Base-by-base conservation (phyloP, 2,888 invertebrate genomes). In the Malthinus flaveolus region DNA sequence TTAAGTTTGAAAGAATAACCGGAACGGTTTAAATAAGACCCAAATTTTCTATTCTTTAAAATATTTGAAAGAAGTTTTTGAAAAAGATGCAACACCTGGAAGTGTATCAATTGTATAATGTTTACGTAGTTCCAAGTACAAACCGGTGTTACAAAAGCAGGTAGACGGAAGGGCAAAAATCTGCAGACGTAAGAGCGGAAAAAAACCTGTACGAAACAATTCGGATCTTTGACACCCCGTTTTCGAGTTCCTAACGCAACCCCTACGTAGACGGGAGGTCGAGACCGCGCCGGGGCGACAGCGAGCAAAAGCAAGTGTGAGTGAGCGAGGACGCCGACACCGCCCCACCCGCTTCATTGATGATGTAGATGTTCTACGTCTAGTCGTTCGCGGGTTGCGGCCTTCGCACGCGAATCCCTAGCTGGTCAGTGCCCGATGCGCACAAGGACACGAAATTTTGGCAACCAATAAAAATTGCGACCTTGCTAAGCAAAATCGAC, bases 371-470 rank as follows among this genome's bases (percentile, higher is more conserved):
- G 39, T 42, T 42, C 39, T 42, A 8, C 39, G 56, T 60, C 51
- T 55, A 36, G 59, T 32, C 49, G 54, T 44, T 50, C 44, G 47
- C 46, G 47, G 49, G 36, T 32, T 34, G 33, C 52, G 57, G 57
- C 65, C 62, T 62, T 66, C 64, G 66, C 52, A 61, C 66, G 62
- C 62, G 51, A 56, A 59, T 52, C 55, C 54, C 55, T 54, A 53
- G 71, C 69, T 75, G 76, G 77, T 75, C 77, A 73, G 78, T 81
- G 79, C 66, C 79, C 77, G 79, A 60, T 58, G 50, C 54, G 50
- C 37, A 59, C 61, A 64, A 64, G 64, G 62, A 64, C 62, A 61
- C 45, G 42, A 37, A 53, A 63, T 61, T 59, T 55, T 55, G 57
- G 59, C 59, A 49, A 54, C 59, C 63, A 61, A 63, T 63, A 61